Evolutionary conservation across 2,113 vertebrate genomes (phyloP).

Genomic region (Brachirus orientalis): DNA sequence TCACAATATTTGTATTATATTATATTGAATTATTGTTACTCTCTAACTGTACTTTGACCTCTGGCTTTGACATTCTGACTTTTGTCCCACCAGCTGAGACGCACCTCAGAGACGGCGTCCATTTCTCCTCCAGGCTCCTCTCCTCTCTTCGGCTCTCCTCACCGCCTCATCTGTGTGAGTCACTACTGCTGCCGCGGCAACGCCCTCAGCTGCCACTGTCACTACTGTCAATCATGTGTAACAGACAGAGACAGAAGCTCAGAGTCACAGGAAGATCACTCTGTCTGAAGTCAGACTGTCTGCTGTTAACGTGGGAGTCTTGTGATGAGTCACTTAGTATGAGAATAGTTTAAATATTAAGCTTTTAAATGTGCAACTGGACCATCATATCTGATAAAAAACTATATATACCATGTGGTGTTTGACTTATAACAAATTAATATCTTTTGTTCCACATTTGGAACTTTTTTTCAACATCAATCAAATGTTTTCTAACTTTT

Average conservation of each 20-base stretch:
- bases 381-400: too few relatives aligned
- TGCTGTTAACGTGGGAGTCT: too few relatives aligned
- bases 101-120: constrained; percentile 91
- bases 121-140: constrained; percentile 94
- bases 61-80: constrained; percentile 6
- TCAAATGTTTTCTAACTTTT: too few relatives aligned
- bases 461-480: too few relatives aligned
- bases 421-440: too few relatives aligned
- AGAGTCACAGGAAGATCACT: constrained; percentile 8
- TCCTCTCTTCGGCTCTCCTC: constrained; percentile 88
- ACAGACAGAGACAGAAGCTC: constrained; percentile 8
- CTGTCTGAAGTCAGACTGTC: not conserved
- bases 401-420: too few relatives aligned
- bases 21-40: not conserved
- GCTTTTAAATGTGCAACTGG: too few relatives aligned
- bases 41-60: constrained; percentile 6
- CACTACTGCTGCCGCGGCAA: constrained; percentile 11
- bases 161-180: constrained; percentile 86
- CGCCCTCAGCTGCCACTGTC: constrained; percentile 28
- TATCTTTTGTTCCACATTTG: too few relatives aligned
- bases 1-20: too few relatives aligned
- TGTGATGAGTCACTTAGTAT: not conserved
- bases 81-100: constrained; percentile 86
- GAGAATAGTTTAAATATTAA: too few relatives aligned
- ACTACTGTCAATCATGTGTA: constrained; percentile 32